phyloP scores from a whole-genome alignment of 2,113 vertebrate species.

The Gracilinanus agilis region DNA sequence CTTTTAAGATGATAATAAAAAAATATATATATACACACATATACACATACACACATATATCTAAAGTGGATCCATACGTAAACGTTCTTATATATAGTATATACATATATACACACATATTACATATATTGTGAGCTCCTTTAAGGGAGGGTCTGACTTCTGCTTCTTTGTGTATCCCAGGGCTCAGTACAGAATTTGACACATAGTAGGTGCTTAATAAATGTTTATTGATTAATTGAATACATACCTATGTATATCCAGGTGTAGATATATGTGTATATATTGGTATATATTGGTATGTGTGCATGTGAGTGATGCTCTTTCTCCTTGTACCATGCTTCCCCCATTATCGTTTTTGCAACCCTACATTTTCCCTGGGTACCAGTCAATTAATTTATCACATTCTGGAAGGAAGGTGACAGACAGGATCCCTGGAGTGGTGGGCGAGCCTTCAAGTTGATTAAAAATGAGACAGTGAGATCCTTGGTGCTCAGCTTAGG shows the following conservation, averaged over 20 bases:
- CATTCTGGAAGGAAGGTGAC: conserved; percentile 48
- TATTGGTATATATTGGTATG: too few relatives aligned
- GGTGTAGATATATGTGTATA: too few relatives aligned
- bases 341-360: conserved; percentile 16
- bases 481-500: conserved; percentile 52
- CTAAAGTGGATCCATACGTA: not conserved
- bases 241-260: too few relatives aligned
- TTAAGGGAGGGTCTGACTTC: not conserved
- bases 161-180: not conserved
- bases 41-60: not conserved
- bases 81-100: too few relatives aligned
- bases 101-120: too few relatives aligned
- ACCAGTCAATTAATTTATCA: conserved; percentile 44
- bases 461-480: conserved; percentile 37
- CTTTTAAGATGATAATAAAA: not conserved
- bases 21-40: not conserved
- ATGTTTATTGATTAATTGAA: not conserved
- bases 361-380: not conserved
- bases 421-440: not conserved
- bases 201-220: not conserved
- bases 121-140: not conserved
- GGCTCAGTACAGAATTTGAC: not conserved
- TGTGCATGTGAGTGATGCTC: not conserved
- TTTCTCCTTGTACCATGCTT: not conserved
- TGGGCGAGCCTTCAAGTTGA: conserved; percentile 32